These are phyloP conservation scores for Trachops cirrhosus DNA, from an alignment of 2,797 vertebrate genomes.

Conservation along the genomic window DNA sequence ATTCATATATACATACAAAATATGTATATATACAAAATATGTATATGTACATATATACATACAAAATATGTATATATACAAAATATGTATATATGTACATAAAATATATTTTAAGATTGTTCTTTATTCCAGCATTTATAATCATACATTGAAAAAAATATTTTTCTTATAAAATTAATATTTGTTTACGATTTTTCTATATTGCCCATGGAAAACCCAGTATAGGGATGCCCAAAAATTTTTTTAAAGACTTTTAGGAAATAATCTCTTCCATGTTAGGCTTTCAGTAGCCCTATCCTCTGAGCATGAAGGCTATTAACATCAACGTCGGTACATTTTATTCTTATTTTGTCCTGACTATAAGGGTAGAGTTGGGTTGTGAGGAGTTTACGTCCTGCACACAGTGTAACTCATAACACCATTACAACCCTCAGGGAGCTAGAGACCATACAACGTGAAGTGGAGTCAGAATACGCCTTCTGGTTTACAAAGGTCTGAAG, in stretches of 20 bases:
- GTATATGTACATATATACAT: not conserved
- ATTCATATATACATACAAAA: not conserved
- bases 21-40: not conserved
- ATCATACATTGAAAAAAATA: constrained; percentile 58
- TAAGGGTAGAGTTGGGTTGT: constrained; percentile 23
- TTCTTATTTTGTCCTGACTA: constrained; percentile 70
- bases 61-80: not conserved
- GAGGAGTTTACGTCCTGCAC: constrained; percentile 45
- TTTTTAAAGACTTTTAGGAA: constrained; percentile 23
- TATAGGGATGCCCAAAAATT: not conserved
- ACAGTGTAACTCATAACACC: not conserved
- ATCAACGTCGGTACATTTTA: constrained; percentile 58
- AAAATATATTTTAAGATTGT: constrained; percentile 48
- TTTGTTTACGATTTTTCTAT: constrained; percentile 35
- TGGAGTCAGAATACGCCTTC: not conserved
- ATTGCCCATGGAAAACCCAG: not conserved
- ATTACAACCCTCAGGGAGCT: constrained; percentile 43
- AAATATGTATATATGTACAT: not conserved
- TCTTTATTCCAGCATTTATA: not conserved
- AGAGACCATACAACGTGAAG: constrained; percentile 32
- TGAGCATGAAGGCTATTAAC: constrained; percentile 68
- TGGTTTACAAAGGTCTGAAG: not conserved
- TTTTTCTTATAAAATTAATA: constrained; percentile 55
- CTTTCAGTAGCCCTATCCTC: constrained; percentile 52
- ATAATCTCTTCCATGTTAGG: constrained; percentile 63